phyloP scores from a whole-genome alignment of 2,888 invertebrate genomes.

The Acrobeloides nanus region DNA sequence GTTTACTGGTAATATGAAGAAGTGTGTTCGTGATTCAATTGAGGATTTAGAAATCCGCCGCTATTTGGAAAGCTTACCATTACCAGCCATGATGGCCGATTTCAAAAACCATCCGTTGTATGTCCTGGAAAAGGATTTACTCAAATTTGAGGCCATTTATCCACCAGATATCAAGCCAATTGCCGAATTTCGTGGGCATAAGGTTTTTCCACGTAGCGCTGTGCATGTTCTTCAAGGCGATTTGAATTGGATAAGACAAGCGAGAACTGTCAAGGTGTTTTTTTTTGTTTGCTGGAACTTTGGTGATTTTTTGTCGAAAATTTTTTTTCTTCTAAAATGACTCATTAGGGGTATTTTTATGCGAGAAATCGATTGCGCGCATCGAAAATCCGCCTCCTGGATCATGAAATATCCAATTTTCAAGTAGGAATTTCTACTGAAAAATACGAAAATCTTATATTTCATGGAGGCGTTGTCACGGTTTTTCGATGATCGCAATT shows the following conservation, averaged over 20 bases:
- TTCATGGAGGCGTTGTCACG: no score
- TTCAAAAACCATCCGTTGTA: slow-evolving; percentile 86
- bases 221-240: slow-evolving; percentile 76
- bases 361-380: no score
- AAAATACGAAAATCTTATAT: no score
- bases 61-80: slow-evolving; percentile 69
- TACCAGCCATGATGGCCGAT: slow-evolving; percentile 77
- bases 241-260: slow-evolving; percentile 91
- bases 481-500: no score
- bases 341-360: no score
- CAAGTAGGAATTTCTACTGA: neutral
- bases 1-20: slow-evolving; percentile 3
- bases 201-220: slow-evolving; percentile 77
- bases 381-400: no score
- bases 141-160: slow-evolving; percentile 91
- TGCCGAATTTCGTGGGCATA: slow-evolving; percentile 74
- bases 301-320: no score
- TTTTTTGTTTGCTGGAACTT: no score
- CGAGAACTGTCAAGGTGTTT: slow-evolving; percentile 68
- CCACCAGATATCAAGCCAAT: slow-evolving; percentile 74
- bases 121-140: slow-evolving; percentile 75
- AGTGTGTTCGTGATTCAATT: no score
- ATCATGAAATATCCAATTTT: neutral
- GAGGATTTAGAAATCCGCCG: slow-evolving; percentile 15
- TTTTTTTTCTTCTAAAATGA: no score